These are phyloP conservation scores for Nineta flava DNA, from an alignment of 2,888 invertebrate genomes.

Conservation along the genomic window DNA sequence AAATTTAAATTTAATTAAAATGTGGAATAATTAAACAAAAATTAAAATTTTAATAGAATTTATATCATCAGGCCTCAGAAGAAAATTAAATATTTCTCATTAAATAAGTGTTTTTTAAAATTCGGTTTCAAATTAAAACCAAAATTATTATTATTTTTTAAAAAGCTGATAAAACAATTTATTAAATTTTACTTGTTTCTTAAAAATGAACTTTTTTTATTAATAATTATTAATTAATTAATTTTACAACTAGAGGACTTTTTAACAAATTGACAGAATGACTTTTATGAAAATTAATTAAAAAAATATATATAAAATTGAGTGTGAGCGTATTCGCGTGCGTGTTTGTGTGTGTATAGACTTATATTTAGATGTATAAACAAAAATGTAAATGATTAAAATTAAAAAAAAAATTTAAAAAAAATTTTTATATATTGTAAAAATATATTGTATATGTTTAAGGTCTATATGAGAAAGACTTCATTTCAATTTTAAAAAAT, in stretches of 20 bases:
- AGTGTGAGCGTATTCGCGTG: not conserved
- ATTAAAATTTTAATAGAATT: no score
- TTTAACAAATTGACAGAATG: slow-evolving; percentile 26
- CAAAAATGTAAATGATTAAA: not conserved
- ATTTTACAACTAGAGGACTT: slow-evolving; percentile 13
- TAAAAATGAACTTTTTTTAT: not conserved
- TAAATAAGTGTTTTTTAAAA: no score
- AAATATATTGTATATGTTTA: slow-evolving; percentile 7
- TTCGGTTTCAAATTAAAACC: not conserved
- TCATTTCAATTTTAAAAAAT: slow-evolving; percentile 5
- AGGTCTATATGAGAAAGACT: slow-evolving; percentile 4
- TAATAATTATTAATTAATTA: not conserved
- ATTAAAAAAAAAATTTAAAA: slow-evolving; percentile 6
- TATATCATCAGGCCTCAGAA: no score
- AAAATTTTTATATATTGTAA: slow-evolving; percentile 6
- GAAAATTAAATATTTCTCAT: no score
- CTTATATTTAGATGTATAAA: slow-evolving; percentile 1
- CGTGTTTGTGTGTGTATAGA: not conserved
- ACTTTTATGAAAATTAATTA: slow-evolving; percentile 26
- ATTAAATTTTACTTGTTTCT: slow-evolving; percentile 1
- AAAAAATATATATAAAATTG: not conserved
- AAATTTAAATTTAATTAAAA: no score
- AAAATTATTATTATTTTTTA: not conserved
- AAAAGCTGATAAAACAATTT: not conserved
- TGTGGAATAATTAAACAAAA: no score